phyloP scores from a whole-genome alignment of 2,888 invertebrate species.

The Aphodius granarius region DNA sequence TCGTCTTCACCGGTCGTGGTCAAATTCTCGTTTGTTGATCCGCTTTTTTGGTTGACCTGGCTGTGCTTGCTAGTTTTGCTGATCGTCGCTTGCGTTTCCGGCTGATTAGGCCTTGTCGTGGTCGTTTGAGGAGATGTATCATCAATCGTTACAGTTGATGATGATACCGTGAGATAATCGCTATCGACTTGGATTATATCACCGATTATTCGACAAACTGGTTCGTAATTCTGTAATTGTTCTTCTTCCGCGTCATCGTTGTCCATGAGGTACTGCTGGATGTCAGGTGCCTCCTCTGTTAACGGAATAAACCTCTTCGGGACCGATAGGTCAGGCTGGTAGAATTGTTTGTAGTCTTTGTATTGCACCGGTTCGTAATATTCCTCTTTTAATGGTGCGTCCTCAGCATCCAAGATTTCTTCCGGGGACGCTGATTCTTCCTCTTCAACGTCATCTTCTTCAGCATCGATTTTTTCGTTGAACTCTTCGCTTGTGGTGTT shows the following conservation, averaged over 20 bases:
- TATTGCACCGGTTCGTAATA: background rate
- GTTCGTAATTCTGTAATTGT: background rate
- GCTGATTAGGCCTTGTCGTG: background rate
- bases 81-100: background rate
- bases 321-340: background rate
- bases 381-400: background rate
- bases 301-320: background rate
- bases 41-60: background rate
- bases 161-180: background rate
- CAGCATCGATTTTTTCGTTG: constrained; percentile 1
- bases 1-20: background rate
- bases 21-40: background rate
- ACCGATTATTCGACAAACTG: background rate
- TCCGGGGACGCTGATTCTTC: no score
- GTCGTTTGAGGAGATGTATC: no score
- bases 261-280: background rate
- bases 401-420: background rate
- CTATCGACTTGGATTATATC: background rate
- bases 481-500: background rate
- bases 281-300: constrained; percentile 10
- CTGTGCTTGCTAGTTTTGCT: background rate
- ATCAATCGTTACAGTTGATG: background rate
- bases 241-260: background rate
- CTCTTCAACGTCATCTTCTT: constrained; percentile 17
- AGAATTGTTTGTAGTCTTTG: constrained; percentile 14